These are phyloP conservation scores for Chirona hameri DNA, from an alignment of 2,888 invertebrate genomes.

Conservation along the genomic window DNA sequence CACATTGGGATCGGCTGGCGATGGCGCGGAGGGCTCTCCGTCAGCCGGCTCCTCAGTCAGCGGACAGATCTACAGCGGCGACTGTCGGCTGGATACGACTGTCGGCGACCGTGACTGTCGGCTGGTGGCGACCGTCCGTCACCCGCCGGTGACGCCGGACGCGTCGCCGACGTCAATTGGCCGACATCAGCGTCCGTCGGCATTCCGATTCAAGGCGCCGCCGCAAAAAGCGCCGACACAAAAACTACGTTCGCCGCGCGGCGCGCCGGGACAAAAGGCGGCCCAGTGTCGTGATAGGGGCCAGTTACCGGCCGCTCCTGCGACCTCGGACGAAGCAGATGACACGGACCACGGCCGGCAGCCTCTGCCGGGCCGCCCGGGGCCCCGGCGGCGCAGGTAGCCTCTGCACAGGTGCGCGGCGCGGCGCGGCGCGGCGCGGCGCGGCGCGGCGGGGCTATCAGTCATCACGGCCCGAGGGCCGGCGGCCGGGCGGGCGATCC, in stretches of 20 bases:
- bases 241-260: not conserved
- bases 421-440: not conserved
- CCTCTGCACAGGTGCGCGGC: constrained; percentile 3
- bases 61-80: not conserved
- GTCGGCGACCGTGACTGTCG: not conserved
- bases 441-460: not conserved
- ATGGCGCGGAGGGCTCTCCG: not conserved
- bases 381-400: not conserved
- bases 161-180: not conserved
- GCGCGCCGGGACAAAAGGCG: not conserved
- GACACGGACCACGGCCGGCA: not conserved
- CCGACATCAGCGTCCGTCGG: not conserved
- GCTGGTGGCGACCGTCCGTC: not conserved
- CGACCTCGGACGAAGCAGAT: not conserved
- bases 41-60: not conserved
- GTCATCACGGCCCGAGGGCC: not conserved
- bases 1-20: not conserved
- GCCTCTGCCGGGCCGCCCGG: no score
- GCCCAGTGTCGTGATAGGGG: not conserved
- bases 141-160: not conserved
- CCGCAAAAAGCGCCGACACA: not conserved
- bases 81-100: not conserved
- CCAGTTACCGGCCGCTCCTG: not conserved
- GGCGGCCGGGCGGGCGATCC: not conserved
- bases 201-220: constrained; percentile 11